A percentile compares a stretch with the other conserved stretches of the same genome.
phyloP scores from a whole-genome alignment of 2,797 vertebrate genomes.

The Hapalemur alaotrensis region DNA sequence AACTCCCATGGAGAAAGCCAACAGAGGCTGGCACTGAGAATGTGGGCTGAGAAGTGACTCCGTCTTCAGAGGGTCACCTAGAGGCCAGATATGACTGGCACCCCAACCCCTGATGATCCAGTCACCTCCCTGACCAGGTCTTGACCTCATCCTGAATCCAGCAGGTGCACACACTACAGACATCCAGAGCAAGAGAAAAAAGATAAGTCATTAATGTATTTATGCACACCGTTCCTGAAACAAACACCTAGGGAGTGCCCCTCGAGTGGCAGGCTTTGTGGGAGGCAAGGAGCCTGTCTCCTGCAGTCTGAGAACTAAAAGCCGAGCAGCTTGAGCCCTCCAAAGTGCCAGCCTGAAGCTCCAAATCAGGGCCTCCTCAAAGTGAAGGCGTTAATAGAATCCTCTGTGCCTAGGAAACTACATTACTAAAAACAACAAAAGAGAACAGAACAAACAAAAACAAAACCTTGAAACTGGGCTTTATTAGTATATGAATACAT shows the following conservation, averaged over 20 bases:
- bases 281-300: not conserved
- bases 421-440: not conserved
- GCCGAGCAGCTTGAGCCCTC: not conserved
- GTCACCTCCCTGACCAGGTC: not conserved
- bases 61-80: not conserved
- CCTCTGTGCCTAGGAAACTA: not conserved
- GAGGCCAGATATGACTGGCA: not conserved
- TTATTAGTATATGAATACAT: not conserved
- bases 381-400: not conserved
- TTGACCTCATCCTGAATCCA: not conserved
- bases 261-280: no score
- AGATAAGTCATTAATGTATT: not conserved
- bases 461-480: not conserved
- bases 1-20: not conserved
- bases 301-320: not conserved
- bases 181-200: not conserved
- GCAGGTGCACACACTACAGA: not conserved
- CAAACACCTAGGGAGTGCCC: not conserved
- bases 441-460: not conserved
- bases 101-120: not conserved
- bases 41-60: not conserved
- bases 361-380: not conserved
- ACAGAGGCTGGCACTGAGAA: not conserved
- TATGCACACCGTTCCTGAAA: rapidly evolving
- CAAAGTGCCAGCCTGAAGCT: not conserved